phyloP scores from a whole-genome alignment of 2,113 vertebrate species.

The Colius striatus region DNA sequence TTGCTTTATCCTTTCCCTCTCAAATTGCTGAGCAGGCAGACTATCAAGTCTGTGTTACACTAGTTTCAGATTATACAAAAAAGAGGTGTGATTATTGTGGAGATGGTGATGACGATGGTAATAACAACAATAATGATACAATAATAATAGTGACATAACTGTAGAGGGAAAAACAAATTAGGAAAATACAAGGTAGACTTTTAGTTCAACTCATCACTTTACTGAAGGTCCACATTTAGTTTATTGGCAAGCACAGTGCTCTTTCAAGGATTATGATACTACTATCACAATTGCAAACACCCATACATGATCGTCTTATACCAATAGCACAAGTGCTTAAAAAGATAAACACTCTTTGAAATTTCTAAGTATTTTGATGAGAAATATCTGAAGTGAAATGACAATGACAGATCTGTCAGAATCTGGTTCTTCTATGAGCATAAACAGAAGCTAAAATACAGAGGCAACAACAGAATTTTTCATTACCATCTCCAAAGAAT shows the following conservation, averaged over 20 bases:
- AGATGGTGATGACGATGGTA: background rate
- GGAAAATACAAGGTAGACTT: background rate
- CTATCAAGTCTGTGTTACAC: background rate
- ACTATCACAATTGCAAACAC: background rate
- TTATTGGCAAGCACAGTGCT: background rate
- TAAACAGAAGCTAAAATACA: background rate
- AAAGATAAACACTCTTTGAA: background rate
- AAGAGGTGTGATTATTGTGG: background rate
- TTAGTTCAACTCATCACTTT: background rate
- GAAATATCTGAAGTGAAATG: background rate
- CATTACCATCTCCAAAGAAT: no score
- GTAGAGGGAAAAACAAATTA: background rate
- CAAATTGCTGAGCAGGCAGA: background rate
- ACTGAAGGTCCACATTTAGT: background rate
- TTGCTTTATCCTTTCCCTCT: background rate
- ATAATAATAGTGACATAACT: background rate
- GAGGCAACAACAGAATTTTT: background rate
- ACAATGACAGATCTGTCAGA: background rate
- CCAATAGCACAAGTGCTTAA: background rate
- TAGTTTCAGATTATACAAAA: background rate
- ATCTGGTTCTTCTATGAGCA: background rate
- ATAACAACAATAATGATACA: background rate
- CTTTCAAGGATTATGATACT: background rate
- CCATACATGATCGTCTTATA: no score
- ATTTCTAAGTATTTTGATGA: background rate